Conservation (phyloP, 1,140 invertebrate species). For the Sarcophaga bullata region DNA sequence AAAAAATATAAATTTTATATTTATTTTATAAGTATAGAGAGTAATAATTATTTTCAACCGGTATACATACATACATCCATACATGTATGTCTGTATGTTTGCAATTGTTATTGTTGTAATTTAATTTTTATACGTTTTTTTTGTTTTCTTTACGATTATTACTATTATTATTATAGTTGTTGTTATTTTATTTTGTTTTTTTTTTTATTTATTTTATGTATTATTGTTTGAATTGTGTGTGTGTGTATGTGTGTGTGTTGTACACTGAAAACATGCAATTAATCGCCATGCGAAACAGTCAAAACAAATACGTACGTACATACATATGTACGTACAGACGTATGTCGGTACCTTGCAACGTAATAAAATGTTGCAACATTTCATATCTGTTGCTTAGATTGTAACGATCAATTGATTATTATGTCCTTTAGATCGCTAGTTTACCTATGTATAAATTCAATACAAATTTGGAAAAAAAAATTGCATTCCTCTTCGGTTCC, state of each 20-base stretch:
- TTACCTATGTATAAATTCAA: too few species aligned
- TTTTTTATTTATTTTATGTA: slow-evolving; percentile 29
- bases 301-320: background rate
- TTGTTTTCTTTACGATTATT: background rate
- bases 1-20: background rate
- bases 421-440: too few species aligned
- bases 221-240: slow-evolving; percentile 24
- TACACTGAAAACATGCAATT: slow-evolving; percentile 29
- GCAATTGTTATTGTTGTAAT: background rate
- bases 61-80: too few species aligned
- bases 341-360: background rate
- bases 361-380: too few species aligned
- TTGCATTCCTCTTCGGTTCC: too few species aligned
- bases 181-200: slow-evolving; percentile 27
- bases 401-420: too few species aligned
- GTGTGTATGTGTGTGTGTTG: slow-evolving; percentile 20
- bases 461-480: too few species aligned
- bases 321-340: background rate
- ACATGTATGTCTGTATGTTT: too few species aligned
- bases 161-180: background rate
- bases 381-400: too few species aligned
- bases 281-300: slow-evolving; percentile 2
- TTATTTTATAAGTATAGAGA: background rate
- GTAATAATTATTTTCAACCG: background rate
- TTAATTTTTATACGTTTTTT: background rate